These are phyloP conservation scores for Sericinus montela DNA, from an alignment of 2,888 invertebrate species.

Conservation along the genomic window DNA sequence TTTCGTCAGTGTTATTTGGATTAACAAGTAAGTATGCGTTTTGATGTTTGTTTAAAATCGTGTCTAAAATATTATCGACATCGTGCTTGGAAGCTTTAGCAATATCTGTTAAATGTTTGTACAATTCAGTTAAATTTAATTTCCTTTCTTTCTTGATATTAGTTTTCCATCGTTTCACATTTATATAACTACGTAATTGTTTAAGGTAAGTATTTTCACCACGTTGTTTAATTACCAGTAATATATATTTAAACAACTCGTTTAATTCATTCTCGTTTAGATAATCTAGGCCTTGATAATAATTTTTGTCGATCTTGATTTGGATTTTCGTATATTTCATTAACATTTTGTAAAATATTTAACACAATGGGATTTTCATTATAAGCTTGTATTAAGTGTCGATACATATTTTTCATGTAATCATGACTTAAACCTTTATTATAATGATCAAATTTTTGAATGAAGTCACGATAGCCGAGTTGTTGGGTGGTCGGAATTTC, in stretches of 20 bases:
- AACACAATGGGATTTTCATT: constrained; percentile 1
- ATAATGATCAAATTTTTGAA: not conserved
- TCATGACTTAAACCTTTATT: not conserved
- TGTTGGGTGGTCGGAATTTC: not conserved
- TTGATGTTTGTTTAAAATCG: not conserved
- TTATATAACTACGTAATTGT: constrained; percentile 4
- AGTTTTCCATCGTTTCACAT: not conserved
- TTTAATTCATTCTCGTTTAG: constrained; percentile 8
- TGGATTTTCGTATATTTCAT: not conserved
- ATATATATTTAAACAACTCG: constrained; percentile 9
- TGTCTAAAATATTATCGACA: not conserved
- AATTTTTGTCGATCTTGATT: not conserved
- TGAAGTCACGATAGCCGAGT: too few relatives aligned
- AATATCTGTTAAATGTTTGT: not conserved
- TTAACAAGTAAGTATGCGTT: not conserved
- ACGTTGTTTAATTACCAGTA: constrained; percentile 3
- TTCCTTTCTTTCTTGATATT: not conserved
- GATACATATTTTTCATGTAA: not conserved
- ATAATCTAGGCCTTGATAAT: constrained; percentile 1
- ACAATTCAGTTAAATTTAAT: not conserved
- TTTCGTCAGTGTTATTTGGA: not conserved
- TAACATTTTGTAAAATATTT: constrained; percentile 7
- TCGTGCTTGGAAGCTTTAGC: not conserved
- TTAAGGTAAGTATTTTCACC: constrained; percentile 2
- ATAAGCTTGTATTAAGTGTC: constrained; percentile 1